Conservation (phyloP, 37 sponge, comb jelly and placozoan species). For the Halichondria panicea region DNA sequence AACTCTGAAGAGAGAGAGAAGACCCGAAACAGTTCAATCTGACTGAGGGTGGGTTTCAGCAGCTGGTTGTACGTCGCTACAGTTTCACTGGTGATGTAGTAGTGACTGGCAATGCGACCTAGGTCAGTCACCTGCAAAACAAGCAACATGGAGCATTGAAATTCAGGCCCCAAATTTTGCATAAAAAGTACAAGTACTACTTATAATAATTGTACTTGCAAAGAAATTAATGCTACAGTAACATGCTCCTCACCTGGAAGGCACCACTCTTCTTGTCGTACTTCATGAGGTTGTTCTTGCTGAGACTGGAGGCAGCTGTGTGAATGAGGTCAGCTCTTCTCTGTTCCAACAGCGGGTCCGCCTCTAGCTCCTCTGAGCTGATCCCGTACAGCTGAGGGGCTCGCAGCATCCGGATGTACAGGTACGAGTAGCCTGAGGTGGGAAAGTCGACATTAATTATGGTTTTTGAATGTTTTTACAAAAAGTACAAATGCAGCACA, state of each 20-base stretch:
- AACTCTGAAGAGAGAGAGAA: conserved; percentile 98
- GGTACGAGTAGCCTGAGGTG: conserved; percentile 93
- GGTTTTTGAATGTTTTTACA: too few species aligned
- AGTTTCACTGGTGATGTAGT: conserved; percentile 91
- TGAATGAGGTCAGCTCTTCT: conserved; percentile 91
- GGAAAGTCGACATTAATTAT: too few species aligned
- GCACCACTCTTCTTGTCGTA: conserved; percentile 95
- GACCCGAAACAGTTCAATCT: conserved; percentile 96
- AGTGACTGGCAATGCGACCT: conserved; percentile 98
- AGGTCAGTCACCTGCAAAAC: conserved; percentile 86
- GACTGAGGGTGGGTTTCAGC: conserved; percentile 93
- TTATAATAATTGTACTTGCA: neutral
- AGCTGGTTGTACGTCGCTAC: conserved; percentile 94
- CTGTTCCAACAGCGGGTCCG: conserved; percentile 89
- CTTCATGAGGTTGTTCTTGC: conserved; percentile 90
- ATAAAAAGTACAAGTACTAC: neutral
- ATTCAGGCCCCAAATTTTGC: neutral
- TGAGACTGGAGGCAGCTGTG: conserved; percentile 89
- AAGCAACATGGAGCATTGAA: neutral
- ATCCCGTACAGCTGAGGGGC: conserved; percentile 93
- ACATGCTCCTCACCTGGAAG: conserved; percentile 77
- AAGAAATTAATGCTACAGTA: neutral
- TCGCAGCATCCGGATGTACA: conserved; percentile 91
- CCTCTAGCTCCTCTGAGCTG: conserved; percentile 63
- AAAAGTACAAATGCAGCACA: too few species aligned